Conservation (phyloP, 30 jellyfish, hydroid and myxozoan species). For the Nemopilema nomurai region DNA sequence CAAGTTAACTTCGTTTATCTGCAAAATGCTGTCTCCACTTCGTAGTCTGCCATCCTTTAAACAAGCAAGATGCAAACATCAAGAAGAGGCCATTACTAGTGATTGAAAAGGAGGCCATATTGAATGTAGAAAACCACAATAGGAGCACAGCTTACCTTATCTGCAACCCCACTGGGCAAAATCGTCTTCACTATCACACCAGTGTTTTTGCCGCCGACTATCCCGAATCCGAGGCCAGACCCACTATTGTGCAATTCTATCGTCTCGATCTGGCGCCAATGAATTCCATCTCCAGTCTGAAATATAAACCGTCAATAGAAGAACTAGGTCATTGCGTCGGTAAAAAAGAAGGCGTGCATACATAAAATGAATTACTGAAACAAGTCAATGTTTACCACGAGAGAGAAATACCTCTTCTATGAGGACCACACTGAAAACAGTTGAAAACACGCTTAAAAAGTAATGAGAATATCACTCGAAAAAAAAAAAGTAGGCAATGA, state of each 20-base stretch:
- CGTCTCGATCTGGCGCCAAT: conserved; percentile 91
- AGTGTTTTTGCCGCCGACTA: conserved; percentile 88
- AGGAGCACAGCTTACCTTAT: conserved; percentile 57
- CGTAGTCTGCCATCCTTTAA: conserved; percentile 84
- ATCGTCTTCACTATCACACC: conserved; percentile 92
- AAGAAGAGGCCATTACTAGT: neutral
- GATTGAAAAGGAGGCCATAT: neutral
- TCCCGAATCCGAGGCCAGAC: conserved; percentile 94
- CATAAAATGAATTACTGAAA: too few relatives aligned
- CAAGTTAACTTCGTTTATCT: conserved; percentile 83
- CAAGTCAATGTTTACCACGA: too few relatives aligned
- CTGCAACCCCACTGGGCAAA: conserved; percentile 88
- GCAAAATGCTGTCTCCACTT: conserved; percentile 94
- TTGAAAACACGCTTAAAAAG: too few relatives aligned
- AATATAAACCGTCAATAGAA: neutral
- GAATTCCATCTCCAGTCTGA: conserved; percentile 82
- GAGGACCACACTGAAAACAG: too few relatives aligned
- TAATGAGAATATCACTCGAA: too few relatives aligned
- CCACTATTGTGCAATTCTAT: conserved; percentile 78
- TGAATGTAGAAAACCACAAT: too few relatives aligned
- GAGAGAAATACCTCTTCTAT: too few relatives aligned
- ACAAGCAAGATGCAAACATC: neutral
- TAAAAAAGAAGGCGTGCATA: too few relatives aligned
- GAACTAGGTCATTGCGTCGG: neutral
- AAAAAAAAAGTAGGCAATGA: too few relatives aligned